phyloP scores from a whole-genome alignment of 92 coral and sea anemone species.

The Umimayanthus chanpuru region DNA sequence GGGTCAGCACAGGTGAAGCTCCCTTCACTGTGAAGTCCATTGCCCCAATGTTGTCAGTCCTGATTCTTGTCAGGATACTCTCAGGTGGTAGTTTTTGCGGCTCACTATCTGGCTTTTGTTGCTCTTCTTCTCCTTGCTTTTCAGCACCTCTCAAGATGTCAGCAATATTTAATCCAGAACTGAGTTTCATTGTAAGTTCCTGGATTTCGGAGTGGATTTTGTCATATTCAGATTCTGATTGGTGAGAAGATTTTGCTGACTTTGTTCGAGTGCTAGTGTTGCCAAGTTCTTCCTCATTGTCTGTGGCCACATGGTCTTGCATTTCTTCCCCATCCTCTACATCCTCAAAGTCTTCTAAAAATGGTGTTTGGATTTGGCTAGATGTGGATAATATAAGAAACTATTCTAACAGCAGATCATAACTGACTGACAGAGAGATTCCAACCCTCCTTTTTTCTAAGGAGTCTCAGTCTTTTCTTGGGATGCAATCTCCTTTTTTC shows the following conservation, averaged over 20 bases:
- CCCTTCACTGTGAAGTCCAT: conserved; percentile 31
- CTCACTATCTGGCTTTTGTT: background rate
- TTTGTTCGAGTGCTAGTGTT: conserved; percentile 3
- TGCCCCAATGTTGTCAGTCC: conserved; percentile 38
- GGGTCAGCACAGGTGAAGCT: conserved; percentile 27
- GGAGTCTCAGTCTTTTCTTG: no score
- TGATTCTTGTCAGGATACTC: conserved; percentile 11
- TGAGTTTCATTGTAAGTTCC: conserved; percentile 30
- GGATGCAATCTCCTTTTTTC: no score
- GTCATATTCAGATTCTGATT: conserved; percentile 39
- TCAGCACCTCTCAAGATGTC: conserved; percentile 29
- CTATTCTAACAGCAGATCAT: no score
- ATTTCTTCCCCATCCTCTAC: background rate
- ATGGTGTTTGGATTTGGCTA: background rate
- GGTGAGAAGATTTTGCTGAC: conserved; percentile 32
- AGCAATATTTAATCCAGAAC: conserved; percentile 40
- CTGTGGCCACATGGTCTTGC: background rate
- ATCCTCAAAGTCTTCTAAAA: background rate
- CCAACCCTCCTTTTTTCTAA: no score
- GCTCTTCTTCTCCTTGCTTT: background rate
- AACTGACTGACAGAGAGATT: no score
- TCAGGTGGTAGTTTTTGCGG: background rate
- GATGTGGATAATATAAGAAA: no score
- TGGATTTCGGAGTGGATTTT: conserved; percentile 40
- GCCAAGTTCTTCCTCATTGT: background rate